These are phyloP conservation scores for Trachythela sp. DNA, from an alignment of 64 coral and sea anemone species.

Conservation along the genomic window DNA sequence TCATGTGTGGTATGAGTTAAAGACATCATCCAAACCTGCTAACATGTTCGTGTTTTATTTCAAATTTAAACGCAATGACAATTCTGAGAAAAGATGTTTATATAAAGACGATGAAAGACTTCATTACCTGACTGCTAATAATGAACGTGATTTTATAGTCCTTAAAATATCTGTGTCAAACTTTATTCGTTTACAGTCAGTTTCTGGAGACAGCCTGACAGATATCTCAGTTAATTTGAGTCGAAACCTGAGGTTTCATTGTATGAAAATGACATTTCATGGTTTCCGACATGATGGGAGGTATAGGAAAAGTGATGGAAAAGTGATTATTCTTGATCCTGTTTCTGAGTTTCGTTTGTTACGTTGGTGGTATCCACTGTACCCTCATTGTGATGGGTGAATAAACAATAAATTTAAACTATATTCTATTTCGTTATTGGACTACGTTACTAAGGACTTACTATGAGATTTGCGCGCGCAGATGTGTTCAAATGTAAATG, in stretches of 20 bases:
- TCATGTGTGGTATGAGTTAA: neutral
- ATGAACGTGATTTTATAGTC: neutral
- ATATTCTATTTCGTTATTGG: too few species aligned
- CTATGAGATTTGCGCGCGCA: too few species aligned
- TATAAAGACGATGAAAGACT: neutral
- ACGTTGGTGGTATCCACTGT: constrained; percentile 2
- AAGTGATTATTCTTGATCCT: constrained; percentile 9
- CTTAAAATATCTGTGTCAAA: neutral
- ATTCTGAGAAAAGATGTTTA: neutral
- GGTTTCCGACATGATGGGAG: neutral
- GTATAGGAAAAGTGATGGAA: constrained; percentile 6
- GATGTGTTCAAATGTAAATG: too few species aligned
- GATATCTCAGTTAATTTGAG: constrained; percentile 8
- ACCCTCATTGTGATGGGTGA: constrained; percentile 16
- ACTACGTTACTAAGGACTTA: too few species aligned
- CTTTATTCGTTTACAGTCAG: neutral
- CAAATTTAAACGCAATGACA: neutral
- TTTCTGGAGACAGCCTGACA: neutral
- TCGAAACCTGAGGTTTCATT: constrained; percentile 5
- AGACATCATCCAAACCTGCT: neutral
- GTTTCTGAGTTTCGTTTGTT: neutral
- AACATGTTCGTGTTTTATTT: neutral
- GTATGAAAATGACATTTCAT: neutral
- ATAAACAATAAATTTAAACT: too few species aligned
- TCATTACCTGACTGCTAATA: neutral